These are phyloP conservation scores for Dromaius novaehollandiae DNA, from an alignment of 2,113 vertebrate species.

Conservation along the genomic window DNA sequence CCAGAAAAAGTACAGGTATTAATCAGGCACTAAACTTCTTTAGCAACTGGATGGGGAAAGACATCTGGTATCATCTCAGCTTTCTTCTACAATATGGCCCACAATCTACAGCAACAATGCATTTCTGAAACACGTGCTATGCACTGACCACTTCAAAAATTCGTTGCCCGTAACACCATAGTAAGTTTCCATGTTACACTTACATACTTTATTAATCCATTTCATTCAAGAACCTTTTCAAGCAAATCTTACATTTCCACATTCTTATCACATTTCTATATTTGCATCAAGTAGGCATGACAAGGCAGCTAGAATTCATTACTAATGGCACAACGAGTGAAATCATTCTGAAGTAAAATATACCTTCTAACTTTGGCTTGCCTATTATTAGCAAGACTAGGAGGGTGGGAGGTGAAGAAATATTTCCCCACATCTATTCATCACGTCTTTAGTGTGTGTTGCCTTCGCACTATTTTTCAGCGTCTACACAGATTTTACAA, in stretches of 20 bases:
- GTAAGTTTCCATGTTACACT: not conserved
- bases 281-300: not conserved
- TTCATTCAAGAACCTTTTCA: not conserved
- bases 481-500: not conserved
- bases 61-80: not conserved
- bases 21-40: not conserved
- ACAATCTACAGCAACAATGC: not conserved
- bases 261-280: not conserved
- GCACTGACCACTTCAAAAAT: not conserved
- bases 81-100: not conserved
- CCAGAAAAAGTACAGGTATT: not conserved
- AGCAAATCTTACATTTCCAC: not conserved
- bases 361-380: not conserved
- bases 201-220: not conserved
- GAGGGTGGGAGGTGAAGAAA: not conserved
- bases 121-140: not conserved
- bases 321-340: not conserved
- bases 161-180: not conserved
- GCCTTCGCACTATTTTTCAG: not conserved
- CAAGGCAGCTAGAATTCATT: not conserved
- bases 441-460: not conserved
- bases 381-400: not conserved
- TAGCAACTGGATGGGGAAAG: not conserved
- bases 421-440: not conserved
- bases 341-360: not conserved